Conservation (phyloP, 2,797 vertebrate genomes). For the Ispidina lecontei region DNA sequence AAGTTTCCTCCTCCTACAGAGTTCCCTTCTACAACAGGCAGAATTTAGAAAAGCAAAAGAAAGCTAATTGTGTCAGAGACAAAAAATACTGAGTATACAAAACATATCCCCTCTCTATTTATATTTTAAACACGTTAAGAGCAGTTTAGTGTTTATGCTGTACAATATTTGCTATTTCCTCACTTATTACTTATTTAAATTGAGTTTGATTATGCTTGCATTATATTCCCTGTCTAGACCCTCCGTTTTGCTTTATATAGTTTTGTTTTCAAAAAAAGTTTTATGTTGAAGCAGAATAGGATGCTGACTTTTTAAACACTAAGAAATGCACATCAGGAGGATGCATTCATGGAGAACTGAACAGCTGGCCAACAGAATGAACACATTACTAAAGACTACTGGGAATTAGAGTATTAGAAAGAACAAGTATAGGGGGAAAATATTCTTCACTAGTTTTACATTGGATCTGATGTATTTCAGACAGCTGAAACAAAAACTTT, state of each 20-base stretch:
- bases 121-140: background rate
- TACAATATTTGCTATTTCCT: background rate
- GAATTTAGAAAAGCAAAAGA: background rate
- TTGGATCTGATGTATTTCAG: background rate
- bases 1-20: background rate
- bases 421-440: background rate
- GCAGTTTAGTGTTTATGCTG: background rate
- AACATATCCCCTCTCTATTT: background rate
- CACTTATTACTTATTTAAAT: background rate
- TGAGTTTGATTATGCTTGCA: background rate
- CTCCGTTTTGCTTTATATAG: background rate
- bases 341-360: background rate
- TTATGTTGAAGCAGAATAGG: background rate
- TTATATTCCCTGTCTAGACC: background rate
- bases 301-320: background rate
- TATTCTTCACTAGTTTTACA: background rate
- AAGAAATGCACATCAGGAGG: background rate
- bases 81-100: background rate
- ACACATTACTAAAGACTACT: slow-evolving; percentile 8
- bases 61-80: background rate
- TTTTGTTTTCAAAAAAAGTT: slow-evolving; percentile 2
- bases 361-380: slow-evolving; percentile 46
- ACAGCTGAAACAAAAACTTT: background rate
- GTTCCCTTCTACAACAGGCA: background rate
- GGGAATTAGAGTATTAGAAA: slow-evolving; percentile 53